These are phyloP conservation scores for Ganaspis brasiliensis DNA, from an alignment of 2,888 invertebrate genomes.

Conservation along the genomic window DNA sequence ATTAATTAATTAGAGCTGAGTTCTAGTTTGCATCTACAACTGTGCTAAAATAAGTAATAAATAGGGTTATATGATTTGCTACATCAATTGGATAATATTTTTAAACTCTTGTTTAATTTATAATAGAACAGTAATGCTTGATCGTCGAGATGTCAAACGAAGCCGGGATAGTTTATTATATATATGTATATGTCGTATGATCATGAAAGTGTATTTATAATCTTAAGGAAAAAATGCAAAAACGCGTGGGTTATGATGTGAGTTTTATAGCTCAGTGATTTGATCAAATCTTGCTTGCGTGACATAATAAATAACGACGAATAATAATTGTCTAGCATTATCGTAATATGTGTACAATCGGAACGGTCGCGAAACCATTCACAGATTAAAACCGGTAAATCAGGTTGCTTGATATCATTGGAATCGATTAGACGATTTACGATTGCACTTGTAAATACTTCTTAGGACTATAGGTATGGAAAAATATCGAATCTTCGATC, in stretches of 20 bases:
- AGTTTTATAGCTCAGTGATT: conserved; percentile 15
- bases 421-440: conserved; percentile 68
- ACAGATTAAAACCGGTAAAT: conserved; percentile 68
- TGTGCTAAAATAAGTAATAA: background rate
- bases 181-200: background rate
- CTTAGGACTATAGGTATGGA: conserved; percentile 57
- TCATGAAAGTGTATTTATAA: conserved; percentile 5
- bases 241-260: background rate
- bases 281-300: conserved; percentile 27
- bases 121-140: conserved; percentile 26
- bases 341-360: conserved; percentile 45
- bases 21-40: too few species aligned
- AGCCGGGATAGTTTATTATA: conserved; percentile 1
- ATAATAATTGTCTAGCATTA: conserved; percentile 30
- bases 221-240: background rate
- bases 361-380: conserved; percentile 54
- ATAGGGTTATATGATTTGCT: background rate
- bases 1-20: too few species aligned
- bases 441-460: conserved; percentile 65
- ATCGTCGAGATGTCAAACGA: conserved; percentile 7
- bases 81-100: background rate
- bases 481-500: conserved; percentile 43
- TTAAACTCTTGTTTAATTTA: background rate
- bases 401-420: conserved; percentile 67
- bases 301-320: conserved; percentile 32